Conservation (phyloP, 2,113 vertebrate species). For the Murina feae region DNA sequence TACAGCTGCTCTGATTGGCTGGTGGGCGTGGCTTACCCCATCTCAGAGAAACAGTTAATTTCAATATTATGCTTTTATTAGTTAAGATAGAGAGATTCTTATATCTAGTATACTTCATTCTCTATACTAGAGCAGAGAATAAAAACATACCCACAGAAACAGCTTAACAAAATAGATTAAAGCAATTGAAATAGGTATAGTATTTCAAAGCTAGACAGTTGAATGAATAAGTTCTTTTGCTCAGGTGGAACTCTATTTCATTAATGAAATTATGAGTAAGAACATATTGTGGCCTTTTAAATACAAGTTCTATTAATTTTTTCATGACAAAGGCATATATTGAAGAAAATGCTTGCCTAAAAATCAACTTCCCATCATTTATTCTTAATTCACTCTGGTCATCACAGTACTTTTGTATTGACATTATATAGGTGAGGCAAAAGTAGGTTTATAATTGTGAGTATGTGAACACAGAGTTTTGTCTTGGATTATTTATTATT, state of each 20-base stretch:
- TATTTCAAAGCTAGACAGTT: slow-evolving; percentile 6
- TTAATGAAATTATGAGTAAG: slow-evolving; percentile 6
- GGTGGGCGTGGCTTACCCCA: no score
- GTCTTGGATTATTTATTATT: background rate
- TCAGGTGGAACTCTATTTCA: background rate
- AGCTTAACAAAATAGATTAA: background rate
- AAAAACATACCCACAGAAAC: background rate
- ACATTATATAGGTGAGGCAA: background rate
- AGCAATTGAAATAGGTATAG: background rate
- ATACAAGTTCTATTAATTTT: background rate
- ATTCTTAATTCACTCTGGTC: background rate
- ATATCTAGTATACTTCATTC: no score
- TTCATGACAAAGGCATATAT: background rate
- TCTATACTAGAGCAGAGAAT: background rate
- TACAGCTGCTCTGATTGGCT: no score
- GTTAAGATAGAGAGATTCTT: no score
- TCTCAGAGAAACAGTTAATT: no score
- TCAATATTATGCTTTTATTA: no score
- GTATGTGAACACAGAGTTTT: background rate
- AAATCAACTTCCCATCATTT: background rate
- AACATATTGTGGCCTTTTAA: background rate
- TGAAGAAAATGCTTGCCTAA: background rate
- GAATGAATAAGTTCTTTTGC: background rate
- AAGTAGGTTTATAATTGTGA: background rate
- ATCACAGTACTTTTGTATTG: background rate